Evolutionary conservation across 2,113 vertebrate genomes (phyloP).

Genomic region (Galemys pyrenaicus): DNA sequence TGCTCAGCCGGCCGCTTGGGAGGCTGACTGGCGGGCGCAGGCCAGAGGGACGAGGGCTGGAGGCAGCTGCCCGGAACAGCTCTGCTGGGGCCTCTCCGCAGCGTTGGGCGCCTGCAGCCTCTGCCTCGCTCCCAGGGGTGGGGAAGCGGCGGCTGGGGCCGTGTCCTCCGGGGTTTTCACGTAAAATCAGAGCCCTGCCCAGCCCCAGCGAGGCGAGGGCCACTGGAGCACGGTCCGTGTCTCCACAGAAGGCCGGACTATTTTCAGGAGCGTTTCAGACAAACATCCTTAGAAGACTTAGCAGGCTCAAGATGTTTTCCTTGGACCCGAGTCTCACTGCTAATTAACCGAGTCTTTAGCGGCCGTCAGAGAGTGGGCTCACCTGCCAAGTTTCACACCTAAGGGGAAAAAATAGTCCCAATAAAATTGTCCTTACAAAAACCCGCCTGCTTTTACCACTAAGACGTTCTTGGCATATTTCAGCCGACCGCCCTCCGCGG

Average conservation of each 20-base stretch:
- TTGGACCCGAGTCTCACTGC: conserved; percentile 82
- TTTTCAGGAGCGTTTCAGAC: conserved; percentile 82
- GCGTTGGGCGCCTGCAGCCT: too few relatives aligned
- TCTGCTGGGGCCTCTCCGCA: too few relatives aligned
- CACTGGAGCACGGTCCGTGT: too few relatives aligned
- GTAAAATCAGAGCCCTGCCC: too few relatives aligned
- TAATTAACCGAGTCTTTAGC: conserved; percentile 84
- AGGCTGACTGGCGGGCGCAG: too few relatives aligned
- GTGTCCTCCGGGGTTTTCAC: too few relatives aligned
- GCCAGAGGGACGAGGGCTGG: too few relatives aligned
- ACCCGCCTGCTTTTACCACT: conserved; percentile 65
- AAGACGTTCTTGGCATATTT: conserved; percentile 29
- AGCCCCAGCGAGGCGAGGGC: too few relatives aligned
- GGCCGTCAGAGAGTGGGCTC: conserved; percentile 70
- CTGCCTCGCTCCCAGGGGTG: too few relatives aligned
- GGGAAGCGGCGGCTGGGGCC: conserved; percentile 43
- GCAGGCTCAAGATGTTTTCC: conserved; percentile 82
- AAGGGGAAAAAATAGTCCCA: conserved; percentile 72
- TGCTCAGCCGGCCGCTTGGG: too few relatives aligned
- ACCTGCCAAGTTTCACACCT: conserved; percentile 87
- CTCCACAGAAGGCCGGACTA: conserved; percentile 75
- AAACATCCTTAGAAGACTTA: conserved; percentile 82
- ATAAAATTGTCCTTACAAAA: conserved; percentile 77
- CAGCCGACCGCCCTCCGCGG: conserved; percentile 18
- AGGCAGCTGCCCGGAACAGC: too few relatives aligned